Percentiles rank a stretch among this genome's conserved stretches.
Conservation (phyloP, 2,797 vertebrate species). For the Phoebastria nigripes region DNA sequence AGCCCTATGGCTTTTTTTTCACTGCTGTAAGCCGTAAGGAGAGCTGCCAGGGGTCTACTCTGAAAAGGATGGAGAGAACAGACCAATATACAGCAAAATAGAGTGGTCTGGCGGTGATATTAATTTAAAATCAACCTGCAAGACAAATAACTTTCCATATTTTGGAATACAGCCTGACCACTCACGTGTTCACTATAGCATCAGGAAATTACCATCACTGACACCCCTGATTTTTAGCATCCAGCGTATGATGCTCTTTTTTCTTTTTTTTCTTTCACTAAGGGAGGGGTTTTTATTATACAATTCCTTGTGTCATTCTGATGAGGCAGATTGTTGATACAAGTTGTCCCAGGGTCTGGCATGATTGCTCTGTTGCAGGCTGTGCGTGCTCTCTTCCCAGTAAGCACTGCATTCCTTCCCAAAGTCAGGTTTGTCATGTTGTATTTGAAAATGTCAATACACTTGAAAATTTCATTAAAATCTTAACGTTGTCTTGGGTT, state of each 20-base stretch:
- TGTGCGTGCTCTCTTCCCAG: background rate
- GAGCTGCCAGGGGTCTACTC: background rate
- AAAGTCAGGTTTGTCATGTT: background rate
- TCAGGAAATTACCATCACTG: background rate
- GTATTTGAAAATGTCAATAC: background rate
- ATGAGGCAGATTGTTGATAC: background rate
- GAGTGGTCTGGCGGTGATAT: background rate
- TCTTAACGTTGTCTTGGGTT: background rate
- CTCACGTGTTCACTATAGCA: background rate
- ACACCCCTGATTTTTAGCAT: background rate
- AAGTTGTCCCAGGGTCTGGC: background rate
- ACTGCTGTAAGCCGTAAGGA: background rate
- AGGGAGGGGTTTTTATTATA: background rate
- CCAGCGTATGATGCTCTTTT: rapidly evolving
- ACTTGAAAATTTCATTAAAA: conserved; percentile 21
- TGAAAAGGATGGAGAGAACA: background rate
- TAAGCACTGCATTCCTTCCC: background rate
- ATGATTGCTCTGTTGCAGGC: background rate
- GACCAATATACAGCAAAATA: background rate
- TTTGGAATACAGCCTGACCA: background rate
- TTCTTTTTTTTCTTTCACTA: background rate
- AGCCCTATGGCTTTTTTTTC: background rate
- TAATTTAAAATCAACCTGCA: background rate
- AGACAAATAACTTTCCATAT: background rate
- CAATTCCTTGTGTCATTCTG: background rate